Evolutionary conservation across 2,113 vertebrate species (phyloP), one percentile per base, ranked within the genome.

Genomic region (Clarias gariepinus): DNA sequence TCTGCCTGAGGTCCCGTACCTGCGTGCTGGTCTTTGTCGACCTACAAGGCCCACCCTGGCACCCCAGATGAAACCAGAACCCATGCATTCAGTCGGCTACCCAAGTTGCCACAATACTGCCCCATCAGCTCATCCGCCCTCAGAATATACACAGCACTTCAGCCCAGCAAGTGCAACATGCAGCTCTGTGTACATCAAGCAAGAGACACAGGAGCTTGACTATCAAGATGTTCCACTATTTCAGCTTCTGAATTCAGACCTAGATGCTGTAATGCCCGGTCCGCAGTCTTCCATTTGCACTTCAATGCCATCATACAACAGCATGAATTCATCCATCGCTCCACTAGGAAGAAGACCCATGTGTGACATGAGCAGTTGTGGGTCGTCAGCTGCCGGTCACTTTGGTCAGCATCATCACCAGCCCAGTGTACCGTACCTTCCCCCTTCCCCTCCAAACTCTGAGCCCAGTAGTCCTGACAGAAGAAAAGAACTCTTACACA

Each of bases 381-480:
- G 96, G 85, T 94, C 95, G 52, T 96, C 96, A 83, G 81, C 92
- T 90, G 93, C 95, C 30, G 94, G 92, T 47, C 96, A 95, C 87
- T 93, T 95, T 60, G 92, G 95, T 83, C 94, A 81, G 66, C 89
- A 86, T 55, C 86, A 89, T 69, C 93, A 92, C 81, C 96, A 92
- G 81, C 96, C 96, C 53, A 96, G 96, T 84, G 94, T 95, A 23
- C 94, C 95, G 81, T 98, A 97, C 87, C 95, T 98, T 76, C 98
- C 98, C 58, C 97, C 97, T 0, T 99, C 98, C 0, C 98, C 98
- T 3, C 98, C 98, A 16, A 98, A 95, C 91, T 98, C 97, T 3
- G 97, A 99, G 90, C 97, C 98, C 55, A 95, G 97, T 33, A 99
- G 98, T 92, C 98, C 98, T 10, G 97, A 97, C 88, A 94, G 96